Base-by-base conservation (phyloP, 2,888 invertebrate genomes). In the Lepidochrysops patricia region DNA sequence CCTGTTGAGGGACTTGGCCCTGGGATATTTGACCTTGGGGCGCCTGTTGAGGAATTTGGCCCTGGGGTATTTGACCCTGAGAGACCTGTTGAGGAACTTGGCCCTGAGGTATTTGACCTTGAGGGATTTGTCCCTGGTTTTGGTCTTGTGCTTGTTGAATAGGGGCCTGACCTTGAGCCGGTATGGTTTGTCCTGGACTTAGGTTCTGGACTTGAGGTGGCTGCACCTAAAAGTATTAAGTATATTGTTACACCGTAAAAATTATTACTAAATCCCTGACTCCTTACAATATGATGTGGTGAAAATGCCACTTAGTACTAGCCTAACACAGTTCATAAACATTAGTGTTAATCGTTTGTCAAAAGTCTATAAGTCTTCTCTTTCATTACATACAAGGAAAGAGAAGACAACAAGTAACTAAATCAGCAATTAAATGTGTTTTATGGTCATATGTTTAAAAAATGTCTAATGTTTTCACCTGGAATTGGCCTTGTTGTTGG, bases 71-170 rank as follows among this genome's bases (percentile, higher is more conserved):
- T 63, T 71, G 72, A 1, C 61, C 66, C 35, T 67, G 69, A 5
- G 68, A 65, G 3, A 62, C 64, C 34, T 68, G 68, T n/a, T 35
- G 73, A 25, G 68, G 67, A 6, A 29, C 64, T 23, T 68, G 69
- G 0, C 56, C 65, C 58, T 69, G 70, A 0, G 60, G 61, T 1
- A 50, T 60, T 63, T 71, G 72, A 1, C 61, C 66, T 43, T 67
- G 69, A 5, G 68, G 66, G 3, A 62, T 64, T 35, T 68, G 68
- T n/a, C 50, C 62, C 9, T 58, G 61, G 2, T 26, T 27, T 60
- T 62, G 61, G 1, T 27, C 26, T 56, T 62, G 65, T 9, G 57
- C 62, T 0, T 65, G 71, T 54, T 72, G 66, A 19, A 56, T 37
- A 43, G 60, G 65, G 29, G 37, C 59, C 37, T 68, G 68, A 1